Evolutionary conservation across 2,113 vertebrate genomes (phyloP).

Genomic region (Hyperopisus bebe): DNA sequence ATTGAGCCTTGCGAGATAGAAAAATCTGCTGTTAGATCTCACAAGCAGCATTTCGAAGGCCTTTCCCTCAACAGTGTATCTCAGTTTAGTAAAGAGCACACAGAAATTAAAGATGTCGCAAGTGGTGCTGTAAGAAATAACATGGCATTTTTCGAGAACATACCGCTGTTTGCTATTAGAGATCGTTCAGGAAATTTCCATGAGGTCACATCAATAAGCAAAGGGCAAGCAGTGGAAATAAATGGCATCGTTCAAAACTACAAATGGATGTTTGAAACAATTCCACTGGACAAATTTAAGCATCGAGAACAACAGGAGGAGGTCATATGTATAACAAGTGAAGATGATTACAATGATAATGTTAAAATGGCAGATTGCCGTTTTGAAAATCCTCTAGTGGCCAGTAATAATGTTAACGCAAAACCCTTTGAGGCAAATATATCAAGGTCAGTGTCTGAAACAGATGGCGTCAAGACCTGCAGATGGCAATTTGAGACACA

Average conservation of each 20-base stretch:
- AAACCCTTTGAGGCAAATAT: neutral
- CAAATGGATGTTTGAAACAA: slow-evolving; percentile 12
- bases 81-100: neutral
- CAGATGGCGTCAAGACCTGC: neutral
- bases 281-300: slow-evolving; percentile 62
- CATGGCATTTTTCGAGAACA: slow-evolving; percentile 56
- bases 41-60: slow-evolving; percentile 84
- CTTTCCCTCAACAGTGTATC: slow-evolving; percentile 67
- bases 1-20: slow-evolving; percentile 37
- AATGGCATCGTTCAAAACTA: slow-evolving; percentile 3
- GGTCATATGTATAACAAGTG: slow-evolving; percentile 37
- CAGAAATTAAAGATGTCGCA: slow-evolving; percentile 33
- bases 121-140: slow-evolving; percentile 48
- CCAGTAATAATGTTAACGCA: neutral
- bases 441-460: neutral
- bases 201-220: neutral
- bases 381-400: neutral
- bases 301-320: slow-evolving; percentile 56
- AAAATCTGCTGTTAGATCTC: slow-evolving; percentile 77
- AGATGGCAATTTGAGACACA: neutral
- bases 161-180: slow-evolving; percentile 3
- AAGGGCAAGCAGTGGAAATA: neutral
- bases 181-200: slow-evolving; percentile 8
- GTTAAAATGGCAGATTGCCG: neutral
- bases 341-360: neutral